Base-by-base conservation (phyloP, 2,888 invertebrate genomes). In the Mythimna loreyi region DNA sequence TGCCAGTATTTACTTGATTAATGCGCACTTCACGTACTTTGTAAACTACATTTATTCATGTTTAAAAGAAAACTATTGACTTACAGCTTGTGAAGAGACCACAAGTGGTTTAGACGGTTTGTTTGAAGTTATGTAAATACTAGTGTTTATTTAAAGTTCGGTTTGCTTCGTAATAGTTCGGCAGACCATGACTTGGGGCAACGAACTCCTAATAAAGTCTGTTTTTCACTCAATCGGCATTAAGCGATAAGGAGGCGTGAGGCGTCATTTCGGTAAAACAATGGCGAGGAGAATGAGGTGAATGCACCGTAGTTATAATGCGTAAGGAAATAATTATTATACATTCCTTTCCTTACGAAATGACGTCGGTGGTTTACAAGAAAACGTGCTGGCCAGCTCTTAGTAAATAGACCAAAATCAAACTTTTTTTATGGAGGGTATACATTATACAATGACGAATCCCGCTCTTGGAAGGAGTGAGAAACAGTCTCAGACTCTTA, bases 161-260 rank as follows among this genome's bases (percentile, higher is more conserved):
- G 47, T 43, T 56, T 61, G 57, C 50, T 53, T 67, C 70, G 53
- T 50, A 47, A 65, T 65, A 65, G 57, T 33, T 47, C 65, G 52
- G 71, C 56, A 76, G 77, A 78, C 75, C 75, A 62, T 80, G 75
- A 80, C 77, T n/a, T 43, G 43, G 78, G 60, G 65, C 81, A 80
- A 76, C 19, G 78, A 80, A 80, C 77, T 77, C 62, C 59, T 50
- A 71, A 77, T 80, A 62, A 76, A 62, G 16, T 52, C 36, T 63
- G 62, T 66, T 70, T 77, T 78, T 78, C 65, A 58, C 72, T 64
- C 72, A 77, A 77, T 81, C 72, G 80, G 28, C 47, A 64, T 11
- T 55, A 63, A 47, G 62, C 78, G 67, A 78, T 80, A 78, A 78
- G 55, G 55, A 63, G n/a, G 68, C 63, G 53, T 56, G 47, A 50